Evolutionary conservation across 2,113 vertebrate species (phyloP).

Genomic region (Tachysurus fulvidraco): DNA sequence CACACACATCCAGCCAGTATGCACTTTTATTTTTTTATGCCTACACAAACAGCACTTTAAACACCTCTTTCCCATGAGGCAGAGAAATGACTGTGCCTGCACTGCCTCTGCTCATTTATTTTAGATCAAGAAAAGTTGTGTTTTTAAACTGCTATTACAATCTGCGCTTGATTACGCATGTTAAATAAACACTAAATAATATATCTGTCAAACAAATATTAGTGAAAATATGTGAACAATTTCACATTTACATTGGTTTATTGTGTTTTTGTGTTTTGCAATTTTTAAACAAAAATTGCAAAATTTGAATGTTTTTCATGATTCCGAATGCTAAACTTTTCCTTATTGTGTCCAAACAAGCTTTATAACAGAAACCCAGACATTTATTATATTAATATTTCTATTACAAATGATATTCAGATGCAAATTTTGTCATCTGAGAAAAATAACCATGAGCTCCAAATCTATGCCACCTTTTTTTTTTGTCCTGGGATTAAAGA

Average conservation of each 20-base stretch:
- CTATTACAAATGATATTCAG: background rate
- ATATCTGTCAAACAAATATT: background rate
- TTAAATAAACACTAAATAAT: background rate
- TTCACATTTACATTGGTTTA: background rate
- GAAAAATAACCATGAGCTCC: background rate
- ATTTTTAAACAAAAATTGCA: background rate
- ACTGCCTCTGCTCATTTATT: constrained; percentile 18
- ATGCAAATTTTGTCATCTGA: background rate
- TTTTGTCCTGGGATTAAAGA: background rate
- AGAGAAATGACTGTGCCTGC: background rate
- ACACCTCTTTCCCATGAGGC: constrained; percentile 35
- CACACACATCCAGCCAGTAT: constrained; percentile 44
- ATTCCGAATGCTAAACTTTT: background rate
- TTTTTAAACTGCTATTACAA: constrained; percentile 18
- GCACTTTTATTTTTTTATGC: constrained; percentile 54
- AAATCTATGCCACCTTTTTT: constrained; percentile 5
- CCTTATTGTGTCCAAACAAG: background rate
- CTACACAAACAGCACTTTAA: constrained; percentile 26
- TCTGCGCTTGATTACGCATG: background rate
- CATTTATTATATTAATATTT: background rate
- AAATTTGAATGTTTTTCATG: background rate
- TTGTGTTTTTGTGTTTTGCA: too few species aligned
- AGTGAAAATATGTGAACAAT: background rate
- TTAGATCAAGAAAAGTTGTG: constrained; percentile 15
- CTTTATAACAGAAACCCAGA: background rate